A percentile compares a stretch with the other conserved stretches of the same genome.
phyloP scores from a whole-genome alignment of 1,140 invertebrate genomes.

The Hydropsyche tenuis region DNA sequence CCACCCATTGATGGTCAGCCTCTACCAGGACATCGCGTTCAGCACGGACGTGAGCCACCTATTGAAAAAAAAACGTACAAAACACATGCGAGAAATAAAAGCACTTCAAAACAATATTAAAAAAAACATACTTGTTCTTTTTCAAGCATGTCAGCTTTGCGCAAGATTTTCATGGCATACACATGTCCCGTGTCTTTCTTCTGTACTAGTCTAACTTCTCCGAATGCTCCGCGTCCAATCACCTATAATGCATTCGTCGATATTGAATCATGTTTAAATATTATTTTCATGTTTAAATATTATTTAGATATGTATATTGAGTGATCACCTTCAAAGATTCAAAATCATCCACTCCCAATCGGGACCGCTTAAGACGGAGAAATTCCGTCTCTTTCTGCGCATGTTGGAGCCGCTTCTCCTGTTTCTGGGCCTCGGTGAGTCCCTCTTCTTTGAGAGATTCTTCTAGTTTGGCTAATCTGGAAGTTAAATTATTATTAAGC shows the following conservation, averaged over 20 bases:
- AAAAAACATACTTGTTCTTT: conserved; percentile 84
- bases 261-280: too few species aligned
- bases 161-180: conserved; percentile 99
- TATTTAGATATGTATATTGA: too few species aligned
- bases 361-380: conserved; percentile 91
- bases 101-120: neutral
- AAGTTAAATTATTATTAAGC: conserved; percentile 37
- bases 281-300: too few species aligned
- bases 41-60: conserved; percentile 95
- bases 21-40: conserved; percentile 98
- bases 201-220: conserved; percentile 97
- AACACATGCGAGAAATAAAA: neutral
- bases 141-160: conserved; percentile 99
- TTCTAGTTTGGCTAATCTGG: conserved; percentile 88
- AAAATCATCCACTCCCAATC: conserved; percentile 98
- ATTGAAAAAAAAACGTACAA: conserved; percentile 10
- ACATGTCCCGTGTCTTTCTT: conserved; percentile 99
- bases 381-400: conserved; percentile 99
- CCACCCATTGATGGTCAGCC: conserved; percentile 99
- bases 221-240: conserved; percentile 96
- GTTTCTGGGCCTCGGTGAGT: conserved; percentile 82
- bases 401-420: conserved; percentile 92
- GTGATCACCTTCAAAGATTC: conserved; percentile 87
- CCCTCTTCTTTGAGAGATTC: conserved; percentile 94
- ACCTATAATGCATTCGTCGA: conserved; percentile 67